Evolutionary conservation across 2,797 vertebrate species (phyloP).

Genomic region (Tachyglossus aculeatus): DNA sequence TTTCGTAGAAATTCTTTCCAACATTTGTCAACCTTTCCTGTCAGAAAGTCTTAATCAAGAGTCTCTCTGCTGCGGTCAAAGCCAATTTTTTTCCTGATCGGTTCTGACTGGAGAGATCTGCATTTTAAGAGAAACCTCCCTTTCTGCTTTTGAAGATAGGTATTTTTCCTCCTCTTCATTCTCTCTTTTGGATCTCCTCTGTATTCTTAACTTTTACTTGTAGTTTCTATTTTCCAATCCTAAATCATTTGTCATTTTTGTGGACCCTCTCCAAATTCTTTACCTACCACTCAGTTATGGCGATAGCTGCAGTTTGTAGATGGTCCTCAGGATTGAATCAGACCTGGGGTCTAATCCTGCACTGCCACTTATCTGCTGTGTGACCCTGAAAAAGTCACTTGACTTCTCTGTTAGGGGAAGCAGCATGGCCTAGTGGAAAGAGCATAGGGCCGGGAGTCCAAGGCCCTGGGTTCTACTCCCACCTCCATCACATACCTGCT

Average conservation of each 20-base stretch:
- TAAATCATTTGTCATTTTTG: neutral
- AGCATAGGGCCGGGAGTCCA: too few species aligned
- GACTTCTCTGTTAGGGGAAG: too few species aligned
- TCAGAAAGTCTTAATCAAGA: neutral
- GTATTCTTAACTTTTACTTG: too few species aligned
- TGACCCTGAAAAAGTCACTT: too few species aligned
- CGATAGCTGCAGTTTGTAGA: too few species aligned
- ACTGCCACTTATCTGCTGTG: too few species aligned
- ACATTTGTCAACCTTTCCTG: neutral
- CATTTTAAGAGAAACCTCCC: neutral
- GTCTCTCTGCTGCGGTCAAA: neutral
- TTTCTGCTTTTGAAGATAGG: conserved; percentile 28
- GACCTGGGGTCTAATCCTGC: too few species aligned
- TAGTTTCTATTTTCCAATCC: neutral
- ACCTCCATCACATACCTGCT: too few species aligned
- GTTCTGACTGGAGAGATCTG: neutral
- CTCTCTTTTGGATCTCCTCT: neutral
- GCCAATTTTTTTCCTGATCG: neutral
- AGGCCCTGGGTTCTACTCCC: too few species aligned
- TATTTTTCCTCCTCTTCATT: neutral
- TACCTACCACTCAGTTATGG: too few species aligned
- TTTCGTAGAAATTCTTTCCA: neutral
- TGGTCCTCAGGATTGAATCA: too few species aligned
- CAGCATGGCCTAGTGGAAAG: too few species aligned
- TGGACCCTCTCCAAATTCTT: neutral